Percentiles rank a stretch among this genome's conserved stretches.
Conservation (phyloP, 2,797 vertebrate genomes). For the Micromesistius poutassou region DNA sequence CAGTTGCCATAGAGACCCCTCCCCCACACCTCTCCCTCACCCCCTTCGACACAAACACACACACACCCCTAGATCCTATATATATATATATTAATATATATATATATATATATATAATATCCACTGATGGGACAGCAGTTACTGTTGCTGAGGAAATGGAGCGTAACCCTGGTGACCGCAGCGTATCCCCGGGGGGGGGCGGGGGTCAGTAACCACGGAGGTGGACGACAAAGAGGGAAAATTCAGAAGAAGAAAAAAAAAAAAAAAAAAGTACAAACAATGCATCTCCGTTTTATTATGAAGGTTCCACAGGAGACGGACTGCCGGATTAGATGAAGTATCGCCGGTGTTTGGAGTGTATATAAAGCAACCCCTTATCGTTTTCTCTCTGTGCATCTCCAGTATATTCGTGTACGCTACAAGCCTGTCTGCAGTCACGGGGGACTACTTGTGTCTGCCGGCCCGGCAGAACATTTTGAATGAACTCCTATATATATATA, state of each 20-base stretch:
- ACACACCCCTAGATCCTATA: background rate
- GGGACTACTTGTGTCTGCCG: conserved; percentile 58
- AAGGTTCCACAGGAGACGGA: conserved; percentile 30
- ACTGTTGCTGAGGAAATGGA: conserved; percentile 46
- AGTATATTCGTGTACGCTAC: conserved; percentile 64
- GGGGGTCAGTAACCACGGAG: conserved; percentile 26
- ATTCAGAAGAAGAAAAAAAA: background rate
- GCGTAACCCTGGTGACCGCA: conserved; percentile 11
- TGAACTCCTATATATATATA: background rate
- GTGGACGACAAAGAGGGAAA: background rate
- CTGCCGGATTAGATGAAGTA: background rate
- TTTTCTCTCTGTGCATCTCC: conserved; percentile 71
- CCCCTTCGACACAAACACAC: background rate
- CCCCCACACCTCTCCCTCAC: too few species aligned
- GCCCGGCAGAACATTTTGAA: conserved; percentile 37
- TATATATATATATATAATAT: conserved; percentile 31
- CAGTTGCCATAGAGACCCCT: conserved; percentile 50
- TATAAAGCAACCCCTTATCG: conserved; percentile 58
- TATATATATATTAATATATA: too few species aligned
- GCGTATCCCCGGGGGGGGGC: conserved; percentile 37
- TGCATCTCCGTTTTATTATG: conserved; percentile 19
- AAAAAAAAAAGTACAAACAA: background rate
- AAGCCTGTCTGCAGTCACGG: conserved; percentile 64
- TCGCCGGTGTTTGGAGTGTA: conserved; percentile 18
- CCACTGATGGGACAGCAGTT: conserved; percentile 47